Evolutionary conservation across 1,140 invertebrate genomes (phyloP), one percentile per base, ranked within the genome.

Genomic region (Stegodyphus dumicola): DNA sequence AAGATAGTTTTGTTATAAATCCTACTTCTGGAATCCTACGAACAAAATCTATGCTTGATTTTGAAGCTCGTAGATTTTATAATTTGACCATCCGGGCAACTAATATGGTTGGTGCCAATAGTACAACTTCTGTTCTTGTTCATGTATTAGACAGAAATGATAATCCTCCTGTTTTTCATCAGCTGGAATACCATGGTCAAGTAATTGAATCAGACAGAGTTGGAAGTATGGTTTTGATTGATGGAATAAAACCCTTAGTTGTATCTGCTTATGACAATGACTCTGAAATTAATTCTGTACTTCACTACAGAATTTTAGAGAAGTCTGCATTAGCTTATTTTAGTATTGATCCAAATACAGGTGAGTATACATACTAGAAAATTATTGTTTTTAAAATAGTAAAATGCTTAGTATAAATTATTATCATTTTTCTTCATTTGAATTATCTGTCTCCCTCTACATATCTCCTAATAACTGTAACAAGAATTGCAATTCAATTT

Each of bases 261-360:
- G 93, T 97, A 67, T 94, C 93, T 83, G 94, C 94, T 0, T 93
- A 93, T 84, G 95, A 96, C 89, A 93, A 92, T 6, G 96, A 97
- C 91, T 94, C 94, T 11, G 94, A 95, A 89, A 91, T 94, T 13
- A 97, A 98, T 91, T 93, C 95, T 11, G 91, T 96, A 87, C 91
- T 98, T 33, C 93, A 94, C 87, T 98, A 95, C 90, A 94, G 95
- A 89, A 97, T 98, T 87, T 92, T 96, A 64, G 96, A 97, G 89
- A 93, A 90, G 92, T 87, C 91, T 92, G 87, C 94, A 92, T 9
- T 92, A 92, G 87, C 93, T 79, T 94, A 94, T 89, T 98, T 98
- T 90, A 93, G 94, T 88, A 95, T 98, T 85, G 96, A 98, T 90
- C 93, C 95, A 2, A 95, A 93, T 86, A 98, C 97, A 10, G 96